Evolutionary conservation across 2,797 vertebrate species (phyloP).

Genomic region (Microctenopoma stevenorrisi): DNA sequence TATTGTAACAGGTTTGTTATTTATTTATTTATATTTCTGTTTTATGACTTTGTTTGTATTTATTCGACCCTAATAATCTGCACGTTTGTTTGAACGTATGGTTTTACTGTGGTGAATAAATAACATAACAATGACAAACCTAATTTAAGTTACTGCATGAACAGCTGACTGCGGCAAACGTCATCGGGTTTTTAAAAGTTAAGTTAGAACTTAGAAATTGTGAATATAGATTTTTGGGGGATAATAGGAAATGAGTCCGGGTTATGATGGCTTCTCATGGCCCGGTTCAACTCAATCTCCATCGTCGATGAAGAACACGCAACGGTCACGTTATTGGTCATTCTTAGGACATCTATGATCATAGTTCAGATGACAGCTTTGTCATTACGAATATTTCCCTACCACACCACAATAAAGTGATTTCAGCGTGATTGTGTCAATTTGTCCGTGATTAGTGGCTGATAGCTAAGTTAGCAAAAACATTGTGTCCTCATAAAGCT

Average conservation of each 20-base stretch:
- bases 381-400: not conserved
- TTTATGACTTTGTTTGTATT: not conserved
- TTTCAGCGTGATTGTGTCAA: too few species aligned
- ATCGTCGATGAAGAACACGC: conserved; percentile 5
- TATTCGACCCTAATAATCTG: not conserved
- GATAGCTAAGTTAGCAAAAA: not conserved
- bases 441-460: not conserved
- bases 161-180: too few species aligned
- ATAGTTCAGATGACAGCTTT: not conserved
- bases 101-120: too few species aligned
- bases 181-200: too few species aligned
- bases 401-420: too few species aligned
- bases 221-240: too few species aligned
- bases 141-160: too few species aligned
- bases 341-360: not conserved
- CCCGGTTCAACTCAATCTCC: conserved; percentile 1
- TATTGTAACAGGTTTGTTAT: not conserved
- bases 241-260: too few species aligned
- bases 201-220: too few species aligned
- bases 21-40: not conserved
- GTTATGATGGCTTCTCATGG: not conserved
- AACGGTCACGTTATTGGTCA: not conserved
- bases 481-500: not conserved
- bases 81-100: not conserved
- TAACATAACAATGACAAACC: not conserved